A percentile compares a stretch with the other conserved stretches of the same genome.
These are phyloP conservation scores for Thunnus albacares DNA, from an alignment of 2,797 vertebrate genomes.

Conservation along the genomic window DNA sequence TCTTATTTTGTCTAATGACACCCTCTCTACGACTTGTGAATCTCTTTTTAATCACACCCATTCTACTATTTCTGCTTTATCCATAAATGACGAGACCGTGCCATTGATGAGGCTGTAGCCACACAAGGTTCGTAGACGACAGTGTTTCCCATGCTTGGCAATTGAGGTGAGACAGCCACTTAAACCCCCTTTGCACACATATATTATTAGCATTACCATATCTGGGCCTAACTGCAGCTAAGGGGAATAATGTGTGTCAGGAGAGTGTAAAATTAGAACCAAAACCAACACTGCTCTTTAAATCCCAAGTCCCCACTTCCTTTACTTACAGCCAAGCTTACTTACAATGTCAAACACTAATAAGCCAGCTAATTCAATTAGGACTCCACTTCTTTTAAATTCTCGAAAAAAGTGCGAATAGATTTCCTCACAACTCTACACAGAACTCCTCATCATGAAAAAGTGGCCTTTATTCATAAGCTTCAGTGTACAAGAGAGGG, in stretches of 20 bases:
- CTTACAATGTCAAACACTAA: conserved; percentile 79
- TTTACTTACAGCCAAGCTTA: conserved; percentile 71
- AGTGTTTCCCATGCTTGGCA: conserved; percentile 49
- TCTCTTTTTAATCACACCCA: conserved; percentile 31
- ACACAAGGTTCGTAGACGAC: conserved; percentile 10
- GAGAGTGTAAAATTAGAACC: conserved; percentile 83
- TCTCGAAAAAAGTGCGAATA: conserved; percentile 70
- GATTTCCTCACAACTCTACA: conserved; percentile 68
- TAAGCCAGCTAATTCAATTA: conserved; percentile 85
- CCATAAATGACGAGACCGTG: conserved; percentile 37
- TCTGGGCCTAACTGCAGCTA: conserved; percentile 76
- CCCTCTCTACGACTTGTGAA: conserved; percentile 21
- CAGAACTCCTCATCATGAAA: conserved; percentile 75
- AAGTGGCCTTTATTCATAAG: conserved; percentile 72
- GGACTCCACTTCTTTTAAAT: conserved; percentile 66
- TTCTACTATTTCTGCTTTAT: conserved; percentile 44
- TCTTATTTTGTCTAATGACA: conserved; percentile 48
- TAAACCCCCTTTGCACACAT: conserved; percentile 61
- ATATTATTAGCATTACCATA: conserved; percentile 79
- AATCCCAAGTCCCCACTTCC: conserved; percentile 74
- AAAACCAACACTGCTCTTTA: conserved; percentile 76
- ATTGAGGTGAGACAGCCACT: conserved; percentile 71
- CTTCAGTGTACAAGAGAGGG: conserved; percentile 57
- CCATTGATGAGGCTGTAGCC: conserved; percentile 33
- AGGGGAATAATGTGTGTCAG: conserved; percentile 78